A percentile compares a stretch with the other conserved stretches of the same genome.
Evolutionary conservation across 2,113 vertebrate species (phyloP).

Genomic region (Engystomops pustulosus): DNA sequence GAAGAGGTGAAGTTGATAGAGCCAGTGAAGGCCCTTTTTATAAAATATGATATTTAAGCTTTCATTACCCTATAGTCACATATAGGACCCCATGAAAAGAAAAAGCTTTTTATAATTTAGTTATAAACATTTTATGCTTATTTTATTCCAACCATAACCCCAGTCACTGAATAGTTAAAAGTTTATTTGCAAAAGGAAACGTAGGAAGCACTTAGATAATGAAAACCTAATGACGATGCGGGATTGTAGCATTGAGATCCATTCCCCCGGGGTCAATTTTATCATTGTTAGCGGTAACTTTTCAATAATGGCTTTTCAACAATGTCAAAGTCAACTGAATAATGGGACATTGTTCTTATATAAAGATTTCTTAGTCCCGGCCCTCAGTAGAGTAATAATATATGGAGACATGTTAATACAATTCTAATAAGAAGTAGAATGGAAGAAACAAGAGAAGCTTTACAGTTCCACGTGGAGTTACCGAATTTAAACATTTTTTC

Average conservation of each 20-base stretch:
- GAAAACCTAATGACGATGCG: not conserved
- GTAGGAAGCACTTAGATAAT: not conserved
- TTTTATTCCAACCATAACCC: too few species aligned
- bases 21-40: too few species aligned
- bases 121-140: too few species aligned
- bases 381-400: not conserved
- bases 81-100: too few species aligned
- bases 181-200: not conserved
- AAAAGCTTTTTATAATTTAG: too few species aligned
- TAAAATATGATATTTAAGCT: too few species aligned
- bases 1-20: too few species aligned
- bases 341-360: not conserved
- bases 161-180: not conserved
- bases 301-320: not conserved
- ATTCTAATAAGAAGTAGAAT: not conserved
- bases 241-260: not conserved
- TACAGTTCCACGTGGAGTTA: not conserved
- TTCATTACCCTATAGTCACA: too few species aligned
- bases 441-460: not conserved
- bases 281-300: not conserved
- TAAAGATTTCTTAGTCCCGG: not conserved
- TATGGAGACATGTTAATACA: not conserved
- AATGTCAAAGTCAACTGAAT: not conserved
- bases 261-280: not conserved
- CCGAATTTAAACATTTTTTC: not conserved